phyloP scores from a whole-genome alignment of 2,797 vertebrate genomes.

The Cyprinodon diabolis region DNA sequence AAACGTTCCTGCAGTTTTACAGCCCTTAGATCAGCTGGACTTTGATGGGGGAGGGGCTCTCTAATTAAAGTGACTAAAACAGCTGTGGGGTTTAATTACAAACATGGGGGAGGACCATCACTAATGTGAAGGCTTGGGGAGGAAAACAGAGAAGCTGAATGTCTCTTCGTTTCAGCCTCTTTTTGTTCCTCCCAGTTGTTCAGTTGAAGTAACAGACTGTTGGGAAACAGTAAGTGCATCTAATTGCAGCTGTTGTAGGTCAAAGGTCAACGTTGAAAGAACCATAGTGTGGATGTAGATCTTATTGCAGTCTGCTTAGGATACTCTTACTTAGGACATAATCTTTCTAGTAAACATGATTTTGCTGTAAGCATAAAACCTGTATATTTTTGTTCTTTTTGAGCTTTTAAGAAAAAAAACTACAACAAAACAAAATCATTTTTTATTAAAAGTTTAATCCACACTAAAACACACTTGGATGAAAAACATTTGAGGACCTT shows the following conservation, averaged over 20 bases:
- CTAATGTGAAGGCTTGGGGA: conserved; percentile 21
- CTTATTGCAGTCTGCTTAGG: not conserved
- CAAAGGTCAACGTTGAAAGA: not conserved
- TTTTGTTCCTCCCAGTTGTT: not conserved
- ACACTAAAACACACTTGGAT: no score
- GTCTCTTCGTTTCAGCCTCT: conserved; percentile 6
- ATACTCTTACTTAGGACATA: not conserved
- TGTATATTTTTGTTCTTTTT: no score
- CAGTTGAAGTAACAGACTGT: not conserved
- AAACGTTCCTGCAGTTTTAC: conserved; percentile 34
- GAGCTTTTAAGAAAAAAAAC: no score
- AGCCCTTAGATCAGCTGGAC: conserved; percentile 47
- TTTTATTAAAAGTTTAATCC: no score
- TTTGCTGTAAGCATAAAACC: no score
- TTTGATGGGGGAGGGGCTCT: conserved; percentile 44
- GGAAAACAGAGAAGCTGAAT: not conserved
- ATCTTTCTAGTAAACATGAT: no score
- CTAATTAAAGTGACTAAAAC: conserved; percentile 59
- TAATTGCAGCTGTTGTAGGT: not conserved
- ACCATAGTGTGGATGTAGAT: not conserved
- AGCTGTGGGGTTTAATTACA: conserved; percentile 42
- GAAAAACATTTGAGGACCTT: no score
- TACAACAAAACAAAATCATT: no score
- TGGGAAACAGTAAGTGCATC: not conserved
- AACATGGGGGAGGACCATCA: conserved; percentile 2